Percentiles rank a stretch among this genome's conserved stretches.
These are phyloP conservation scores for Teleopsis dalmanni DNA, from an alignment of 1,140 invertebrate species.

Conservation along the genomic window DNA sequence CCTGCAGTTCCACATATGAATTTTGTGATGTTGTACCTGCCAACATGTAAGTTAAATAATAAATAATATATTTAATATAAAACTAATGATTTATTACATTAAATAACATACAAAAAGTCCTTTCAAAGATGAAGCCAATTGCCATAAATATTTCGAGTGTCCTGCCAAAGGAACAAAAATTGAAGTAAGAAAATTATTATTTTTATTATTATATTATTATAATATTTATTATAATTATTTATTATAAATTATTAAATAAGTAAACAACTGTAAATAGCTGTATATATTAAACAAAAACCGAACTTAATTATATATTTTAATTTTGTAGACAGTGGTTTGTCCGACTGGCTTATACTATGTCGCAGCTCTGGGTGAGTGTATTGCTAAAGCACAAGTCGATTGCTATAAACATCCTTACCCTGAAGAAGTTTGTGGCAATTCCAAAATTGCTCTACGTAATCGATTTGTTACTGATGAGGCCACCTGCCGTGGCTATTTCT, in stretches of 20 bases:
- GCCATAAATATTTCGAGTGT: constrained; percentile 21
- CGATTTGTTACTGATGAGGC: constrained; percentile 27
- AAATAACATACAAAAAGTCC: no score
- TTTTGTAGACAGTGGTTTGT: constrained; percentile 12
- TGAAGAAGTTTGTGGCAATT: constrained; percentile 23
- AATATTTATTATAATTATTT: no score
- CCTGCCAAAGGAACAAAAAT: no score
- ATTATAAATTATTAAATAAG: no score
- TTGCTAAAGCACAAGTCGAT: constrained; percentile 15
- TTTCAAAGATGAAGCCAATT: constrained; percentile 23
- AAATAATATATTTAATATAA: no score
- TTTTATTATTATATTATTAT: no score
- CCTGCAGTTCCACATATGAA: constrained; percentile 15
- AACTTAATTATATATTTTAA: no score
- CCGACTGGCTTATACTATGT: constrained; percentile 20
- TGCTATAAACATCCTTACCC: constrained; percentile 27
- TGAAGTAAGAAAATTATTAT: no score
- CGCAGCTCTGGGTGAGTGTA: constrained; percentile 11
- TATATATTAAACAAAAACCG: background rate
- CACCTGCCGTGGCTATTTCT: constrained; percentile 32
- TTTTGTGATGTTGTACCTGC: constrained; percentile 23
- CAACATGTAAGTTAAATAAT: no score
- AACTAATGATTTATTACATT: no score
- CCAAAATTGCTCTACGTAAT: constrained; percentile 24
- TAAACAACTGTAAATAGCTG: no score